phyloP scores from a whole-genome alignment of 2,797 vertebrate genomes.

The Cephalopachus bancanus region DNA sequence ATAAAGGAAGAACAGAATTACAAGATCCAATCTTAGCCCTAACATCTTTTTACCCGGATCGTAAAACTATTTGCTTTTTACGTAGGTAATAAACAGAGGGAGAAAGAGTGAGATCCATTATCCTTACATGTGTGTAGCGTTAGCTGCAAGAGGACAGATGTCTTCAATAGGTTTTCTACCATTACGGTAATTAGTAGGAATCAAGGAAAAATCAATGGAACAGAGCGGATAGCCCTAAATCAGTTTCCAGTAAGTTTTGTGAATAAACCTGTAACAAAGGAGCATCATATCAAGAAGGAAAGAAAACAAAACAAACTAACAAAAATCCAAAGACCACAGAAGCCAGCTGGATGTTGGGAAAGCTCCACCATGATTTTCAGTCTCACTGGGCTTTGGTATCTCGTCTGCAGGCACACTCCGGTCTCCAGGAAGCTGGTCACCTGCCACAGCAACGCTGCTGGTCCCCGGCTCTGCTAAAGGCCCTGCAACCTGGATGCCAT shows the following conservation, averaged over 20 bases:
- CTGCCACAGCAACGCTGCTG: background rate
- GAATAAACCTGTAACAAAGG: background rate
- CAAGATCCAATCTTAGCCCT: background rate
- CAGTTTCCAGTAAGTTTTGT: background rate
- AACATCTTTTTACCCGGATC: slow-evolving; percentile 2
- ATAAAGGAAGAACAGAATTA: slow-evolving; percentile 7
- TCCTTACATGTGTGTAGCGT: background rate
- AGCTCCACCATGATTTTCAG: background rate
- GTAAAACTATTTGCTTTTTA: background rate
- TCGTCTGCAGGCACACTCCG: background rate
- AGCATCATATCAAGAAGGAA: background rate
- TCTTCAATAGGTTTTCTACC: background rate
- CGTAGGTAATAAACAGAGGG: background rate
- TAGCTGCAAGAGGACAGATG: background rate
- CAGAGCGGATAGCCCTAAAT: background rate
- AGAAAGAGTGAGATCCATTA: background rate
- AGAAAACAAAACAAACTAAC: background rate
- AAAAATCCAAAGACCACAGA: background rate
- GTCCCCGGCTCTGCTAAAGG: background rate
- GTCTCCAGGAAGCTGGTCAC: background rate
- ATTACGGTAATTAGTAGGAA: background rate
- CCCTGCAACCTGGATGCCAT: background rate
- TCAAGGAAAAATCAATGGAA: background rate
- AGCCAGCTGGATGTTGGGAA: background rate
- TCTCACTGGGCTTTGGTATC: background rate